phyloP scores from a whole-genome alignment of 2,797 vertebrate genomes.

The Darevskia nairensis region DNA sequence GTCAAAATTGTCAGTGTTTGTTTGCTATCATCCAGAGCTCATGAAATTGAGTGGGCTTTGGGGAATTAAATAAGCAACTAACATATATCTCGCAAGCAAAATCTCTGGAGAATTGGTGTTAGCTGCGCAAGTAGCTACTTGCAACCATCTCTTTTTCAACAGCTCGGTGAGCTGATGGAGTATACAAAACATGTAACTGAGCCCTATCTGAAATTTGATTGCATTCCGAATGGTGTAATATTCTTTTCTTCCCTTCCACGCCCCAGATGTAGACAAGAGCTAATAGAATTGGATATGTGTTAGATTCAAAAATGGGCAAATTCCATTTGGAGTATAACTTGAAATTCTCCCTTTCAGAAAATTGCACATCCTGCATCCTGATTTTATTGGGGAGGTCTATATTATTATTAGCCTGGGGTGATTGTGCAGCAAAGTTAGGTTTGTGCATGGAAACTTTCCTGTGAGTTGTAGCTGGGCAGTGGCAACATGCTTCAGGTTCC shows the following conservation, averaged over 20 bases:
- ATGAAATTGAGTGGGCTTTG: neutral
- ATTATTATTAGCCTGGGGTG: neutral
- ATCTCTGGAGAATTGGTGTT: neutral
- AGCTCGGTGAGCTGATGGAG: neutral
- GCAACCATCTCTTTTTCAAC: neutral
- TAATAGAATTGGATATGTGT: neutral
- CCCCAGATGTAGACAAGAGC: neutral
- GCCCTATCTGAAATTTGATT: neutral
- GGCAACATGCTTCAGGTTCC: neutral
- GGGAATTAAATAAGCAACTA: neutral
- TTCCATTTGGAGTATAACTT: neutral
- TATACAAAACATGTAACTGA: neutral
- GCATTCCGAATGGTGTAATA: neutral
- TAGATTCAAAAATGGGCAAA: neutral
- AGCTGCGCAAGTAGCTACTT: neutral
- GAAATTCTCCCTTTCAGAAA: constrained; percentile 1
- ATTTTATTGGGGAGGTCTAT: neutral
- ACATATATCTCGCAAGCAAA: neutral
- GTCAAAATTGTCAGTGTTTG: neutral
- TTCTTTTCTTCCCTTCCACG: neutral
- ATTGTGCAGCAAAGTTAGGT: neutral
- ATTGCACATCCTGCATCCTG: neutral
- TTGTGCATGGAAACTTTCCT: neutral
- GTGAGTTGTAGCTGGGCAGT: neutral
- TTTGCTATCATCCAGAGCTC: neutral